Conservation (phyloP, 2,888 invertebrate species). For the Amphipyra tragopoginis region DNA sequence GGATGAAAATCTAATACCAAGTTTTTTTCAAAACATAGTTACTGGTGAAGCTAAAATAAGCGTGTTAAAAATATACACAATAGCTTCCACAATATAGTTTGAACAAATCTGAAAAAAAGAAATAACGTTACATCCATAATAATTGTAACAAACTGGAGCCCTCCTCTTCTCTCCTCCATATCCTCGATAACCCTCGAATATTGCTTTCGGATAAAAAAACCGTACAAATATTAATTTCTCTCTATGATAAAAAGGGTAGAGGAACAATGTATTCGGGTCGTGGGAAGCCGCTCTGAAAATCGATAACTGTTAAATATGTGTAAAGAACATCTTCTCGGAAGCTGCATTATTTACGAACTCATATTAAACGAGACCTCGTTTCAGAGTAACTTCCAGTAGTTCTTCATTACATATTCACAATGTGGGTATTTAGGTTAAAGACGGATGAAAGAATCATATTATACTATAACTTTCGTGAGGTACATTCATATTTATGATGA, state of each 20-base stretch:
- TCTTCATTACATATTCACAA: constrained; percentile 42
- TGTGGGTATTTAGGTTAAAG: constrained; percentile 31
- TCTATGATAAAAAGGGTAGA: constrained; percentile 49
- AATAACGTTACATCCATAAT: constrained; percentile 38
- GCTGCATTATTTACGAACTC: constrained; percentile 47
- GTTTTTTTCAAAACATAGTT: too few relatives aligned
- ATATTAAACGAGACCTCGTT: constrained; percentile 49
- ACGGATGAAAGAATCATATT: constrained; percentile 24
- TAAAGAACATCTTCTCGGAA: constrained; percentile 39
- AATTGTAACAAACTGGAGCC: constrained; percentile 34
- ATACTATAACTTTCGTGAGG: too few relatives aligned
- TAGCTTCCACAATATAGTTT: constrained; percentile 26
- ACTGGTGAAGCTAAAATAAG: too few relatives aligned
- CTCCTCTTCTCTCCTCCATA: constrained; percentile 38
- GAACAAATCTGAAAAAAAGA: constrained; percentile 33
- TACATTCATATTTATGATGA: too few relatives aligned
- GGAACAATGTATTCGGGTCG: constrained; percentile 42
- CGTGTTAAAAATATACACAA: background rate
- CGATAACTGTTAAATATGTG: constrained; percentile 52
- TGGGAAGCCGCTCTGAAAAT: constrained; percentile 41
- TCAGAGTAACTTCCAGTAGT: constrained; percentile 30
- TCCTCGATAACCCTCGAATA: constrained; percentile 39
- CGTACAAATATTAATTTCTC: constrained; percentile 56
- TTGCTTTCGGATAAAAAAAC: constrained; percentile 37
- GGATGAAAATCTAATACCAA: too few relatives aligned